Evolutionary conservation across 92 coral and sea anemone genomes (phyloP), one percentile per base, ranked within the genome.

Genomic region (Virgularia gustaviana): DNA sequence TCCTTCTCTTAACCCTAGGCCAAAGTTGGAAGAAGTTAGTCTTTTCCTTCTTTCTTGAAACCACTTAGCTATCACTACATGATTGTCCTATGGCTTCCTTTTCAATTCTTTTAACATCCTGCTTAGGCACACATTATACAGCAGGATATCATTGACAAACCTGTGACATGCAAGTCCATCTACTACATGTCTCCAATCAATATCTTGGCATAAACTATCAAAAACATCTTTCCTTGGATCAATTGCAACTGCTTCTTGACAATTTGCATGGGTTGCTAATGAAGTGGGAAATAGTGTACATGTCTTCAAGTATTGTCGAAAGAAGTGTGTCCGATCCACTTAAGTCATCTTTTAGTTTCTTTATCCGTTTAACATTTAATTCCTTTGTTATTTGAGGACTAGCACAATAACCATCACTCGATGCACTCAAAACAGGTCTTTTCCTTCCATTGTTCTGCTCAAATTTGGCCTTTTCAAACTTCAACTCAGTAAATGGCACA

Each of bases 401-500:
- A 24, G 75, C 52, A 56, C 47, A 71, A 9, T 22, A 71, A 38
- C 33, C 55, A 49, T 52, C 44, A 47, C 65, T 71, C 36, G 52
- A 33, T 16, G 64, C 67, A 35, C 30, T 36, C 57, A 67, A 49
- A 67, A 67, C 42, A 15, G 75, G 64, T 6, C 75, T 38, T 57
- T 70, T 70, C 28, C 24, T 31, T 55, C 1, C 33, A 32, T 55
- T 49, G 20, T 49, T 33, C 9, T 70, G 10, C 37, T 44, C 58
- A 18, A 43, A 36, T 54, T 30, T 70, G 19, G 57, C 54, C 24
- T 65, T 65, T 65, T 3, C n/a, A 39, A 39, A 65, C 44, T 54
- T 35, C n/a, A 72, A 55, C 51, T 72, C 49, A 36, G 38, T 36
- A 71, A 49, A 71, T 31, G 43, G 78, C n/a, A n/a, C 41, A 57